A percentile compares a stretch with the other conserved stretches of the same genome.
phyloP scores from a whole-genome alignment of 2,113 vertebrate species.

The Mohoua ochrocephala region DNA sequence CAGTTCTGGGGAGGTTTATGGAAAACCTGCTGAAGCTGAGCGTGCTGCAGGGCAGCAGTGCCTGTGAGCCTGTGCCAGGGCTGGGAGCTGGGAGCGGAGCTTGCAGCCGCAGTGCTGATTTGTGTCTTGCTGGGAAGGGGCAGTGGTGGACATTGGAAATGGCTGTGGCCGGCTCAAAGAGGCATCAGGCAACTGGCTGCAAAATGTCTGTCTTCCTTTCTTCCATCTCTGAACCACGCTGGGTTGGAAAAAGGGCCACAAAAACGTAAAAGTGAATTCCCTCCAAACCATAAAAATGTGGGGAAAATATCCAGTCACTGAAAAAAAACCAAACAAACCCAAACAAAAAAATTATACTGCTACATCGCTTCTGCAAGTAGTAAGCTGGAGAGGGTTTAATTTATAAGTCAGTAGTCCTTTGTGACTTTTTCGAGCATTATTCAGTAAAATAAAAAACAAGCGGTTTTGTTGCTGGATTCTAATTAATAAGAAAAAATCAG shows the following conservation, averaged over 20 bases:
- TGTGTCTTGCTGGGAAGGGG: background rate
- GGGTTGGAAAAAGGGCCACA: background rate
- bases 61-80: background rate
- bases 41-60: background rate
- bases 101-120: accelerated
- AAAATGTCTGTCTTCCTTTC: background rate
- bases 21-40: background rate
- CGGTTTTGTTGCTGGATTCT: background rate
- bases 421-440: background rate
- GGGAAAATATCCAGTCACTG: background rate
- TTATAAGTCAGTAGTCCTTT: background rate
- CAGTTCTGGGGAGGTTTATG: background rate
- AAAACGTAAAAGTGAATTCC: background rate
- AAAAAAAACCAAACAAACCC: background rate
- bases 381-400: background rate
- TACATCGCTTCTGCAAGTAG: background rate
- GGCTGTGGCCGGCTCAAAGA: background rate
- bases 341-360: background rate
- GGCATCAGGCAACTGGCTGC: background rate
- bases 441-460: background rate
- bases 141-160: background rate
- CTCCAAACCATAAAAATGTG: background rate
- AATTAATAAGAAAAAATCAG: background rate
- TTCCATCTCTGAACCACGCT: background rate
- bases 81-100: background rate